phyloP scores from a whole-genome alignment of 2,113 vertebrate genomes.

The Epinephelus fuscoguttatus region DNA sequence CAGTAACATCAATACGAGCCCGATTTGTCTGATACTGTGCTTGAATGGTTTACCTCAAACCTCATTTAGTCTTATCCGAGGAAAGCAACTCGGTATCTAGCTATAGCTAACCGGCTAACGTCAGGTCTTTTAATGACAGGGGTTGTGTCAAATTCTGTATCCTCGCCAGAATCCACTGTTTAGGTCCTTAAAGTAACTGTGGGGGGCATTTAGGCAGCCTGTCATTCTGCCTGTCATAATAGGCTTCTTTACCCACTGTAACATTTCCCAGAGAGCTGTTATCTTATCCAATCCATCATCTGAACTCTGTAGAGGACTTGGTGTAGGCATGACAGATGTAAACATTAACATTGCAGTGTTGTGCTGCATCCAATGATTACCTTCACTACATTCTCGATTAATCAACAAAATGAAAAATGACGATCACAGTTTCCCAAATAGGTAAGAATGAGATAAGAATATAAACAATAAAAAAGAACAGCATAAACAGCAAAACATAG shows the following conservation, averaged over 20 bases:
- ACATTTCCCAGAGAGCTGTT: not conserved
- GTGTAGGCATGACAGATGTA: not conserved
- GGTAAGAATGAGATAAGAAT: too few relatives aligned
- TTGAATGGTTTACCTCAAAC: accelerated
- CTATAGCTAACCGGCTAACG: not conserved
- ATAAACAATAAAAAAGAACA: too few relatives aligned
- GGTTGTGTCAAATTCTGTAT: not conserved
- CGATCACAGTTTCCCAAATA: not conserved
- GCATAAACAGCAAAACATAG: too few relatives aligned
- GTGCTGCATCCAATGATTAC: not conserved
- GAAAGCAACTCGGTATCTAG: too few relatives aligned
- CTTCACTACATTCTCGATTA: not conserved
- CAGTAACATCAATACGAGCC: not conserved
- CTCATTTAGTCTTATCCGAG: not conserved
- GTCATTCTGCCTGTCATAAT: not conserved
- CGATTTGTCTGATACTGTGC: not conserved
- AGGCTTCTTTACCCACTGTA: accelerated
- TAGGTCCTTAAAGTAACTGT: not conserved
- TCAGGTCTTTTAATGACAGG: not conserved
- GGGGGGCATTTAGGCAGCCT: not conserved
- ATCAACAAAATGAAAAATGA: too few relatives aligned
- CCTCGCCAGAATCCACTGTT: not conserved
- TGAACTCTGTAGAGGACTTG: not conserved
- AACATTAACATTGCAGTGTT: not conserved
- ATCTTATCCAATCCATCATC: not conserved